Evolutionary conservation across 1,140 invertebrate species (phyloP).

Genomic region (Sminthurinus signatus): DNA sequence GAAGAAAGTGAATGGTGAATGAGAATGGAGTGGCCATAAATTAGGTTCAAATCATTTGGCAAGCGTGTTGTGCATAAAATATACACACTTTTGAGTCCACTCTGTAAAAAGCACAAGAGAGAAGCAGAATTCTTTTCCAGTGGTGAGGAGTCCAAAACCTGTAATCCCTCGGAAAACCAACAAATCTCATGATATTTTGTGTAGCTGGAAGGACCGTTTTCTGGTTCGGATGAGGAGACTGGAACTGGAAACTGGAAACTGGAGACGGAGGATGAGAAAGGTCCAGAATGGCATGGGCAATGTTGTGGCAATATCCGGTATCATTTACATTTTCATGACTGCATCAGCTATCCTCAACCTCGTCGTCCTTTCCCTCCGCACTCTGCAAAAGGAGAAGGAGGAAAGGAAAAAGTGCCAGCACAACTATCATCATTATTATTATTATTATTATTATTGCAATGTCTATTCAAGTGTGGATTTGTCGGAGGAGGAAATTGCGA

Average conservation of each 20-base stretch:
- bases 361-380: background rate
- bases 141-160: too few relatives aligned
- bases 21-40: slow-evolving; percentile 14
- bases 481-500: background rate
- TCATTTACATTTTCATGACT: slow-evolving; percentile 29
- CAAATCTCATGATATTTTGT: too few relatives aligned
- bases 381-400: background rate
- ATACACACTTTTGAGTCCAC: slow-evolving; percentile 8
- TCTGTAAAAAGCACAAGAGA: too few relatives aligned
- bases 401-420: too few relatives aligned
- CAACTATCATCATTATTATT: slow-evolving; percentile 1
- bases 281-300: slow-evolving; percentile 15
- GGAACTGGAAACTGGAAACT: too few relatives aligned
- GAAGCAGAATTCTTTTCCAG: too few relatives aligned
- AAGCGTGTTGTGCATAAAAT: slow-evolving; percentile 4
- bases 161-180: too few relatives aligned
- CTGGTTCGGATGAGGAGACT: too few relatives aligned
- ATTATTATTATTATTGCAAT: background rate
- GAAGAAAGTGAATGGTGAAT: too few relatives aligned
- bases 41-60: slow-evolving; percentile 17
- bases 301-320: slow-evolving; percentile 29
- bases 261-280: slow-evolving; percentile 12
- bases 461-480: too few relatives aligned
- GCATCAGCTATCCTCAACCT: too few relatives aligned
- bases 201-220: too few relatives aligned